A percentile compares a stretch with the other conserved stretches of the same genome.
Evolutionary conservation across 2,888 invertebrate genomes (phyloP).

Genomic region (Drosophila diplacantha): DNA sequence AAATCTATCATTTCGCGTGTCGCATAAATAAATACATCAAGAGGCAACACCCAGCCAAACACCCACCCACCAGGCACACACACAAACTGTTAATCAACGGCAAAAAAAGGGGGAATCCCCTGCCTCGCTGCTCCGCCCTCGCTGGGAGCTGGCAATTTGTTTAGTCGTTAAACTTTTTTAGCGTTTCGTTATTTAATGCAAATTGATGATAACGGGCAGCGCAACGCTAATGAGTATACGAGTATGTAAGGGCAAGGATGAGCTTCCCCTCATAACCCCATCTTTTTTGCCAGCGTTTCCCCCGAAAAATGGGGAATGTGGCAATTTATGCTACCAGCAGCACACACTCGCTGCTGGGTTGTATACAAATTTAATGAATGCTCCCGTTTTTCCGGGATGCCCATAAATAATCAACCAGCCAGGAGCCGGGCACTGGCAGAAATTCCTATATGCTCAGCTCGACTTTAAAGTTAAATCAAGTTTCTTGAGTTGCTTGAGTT

Average conservation of each 20-base stretch:
- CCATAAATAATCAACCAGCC: conserved; percentile 38
- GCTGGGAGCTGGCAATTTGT: conserved; percentile 43
- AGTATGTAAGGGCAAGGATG: conserved; percentile 10
- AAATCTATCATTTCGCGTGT: conserved; percentile 57
- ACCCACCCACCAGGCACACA: conserved; percentile 1
- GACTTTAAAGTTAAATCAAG: background rate
- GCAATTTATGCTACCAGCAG: conserved; percentile 22
- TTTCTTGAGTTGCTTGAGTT: background rate
- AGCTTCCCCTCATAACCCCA: conserved; percentile 14
- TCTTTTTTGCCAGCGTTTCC: background rate
- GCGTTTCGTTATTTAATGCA: conserved; percentile 40
- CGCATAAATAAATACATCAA: conserved; percentile 57
- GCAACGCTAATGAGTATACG: conserved; percentile 33
- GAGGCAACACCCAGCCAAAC: conserved; percentile 10
- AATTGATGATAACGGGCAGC: conserved; percentile 45
- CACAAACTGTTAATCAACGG: conserved; percentile 38
- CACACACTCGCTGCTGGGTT: conserved; percentile 1
- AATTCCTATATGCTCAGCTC: background rate
- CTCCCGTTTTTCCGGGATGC: conserved; percentile 22
- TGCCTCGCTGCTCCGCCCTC: no score
- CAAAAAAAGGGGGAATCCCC: conserved; percentile 10
- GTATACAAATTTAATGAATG: conserved; percentile 39
- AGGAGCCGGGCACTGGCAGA: conserved; percentile 7
- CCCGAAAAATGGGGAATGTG: conserved; percentile 22
- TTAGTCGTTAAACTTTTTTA: conserved; percentile 43